Base-by-base conservation (phyloP, 2,888 invertebrate genomes). In the Chirona hameri region DNA sequence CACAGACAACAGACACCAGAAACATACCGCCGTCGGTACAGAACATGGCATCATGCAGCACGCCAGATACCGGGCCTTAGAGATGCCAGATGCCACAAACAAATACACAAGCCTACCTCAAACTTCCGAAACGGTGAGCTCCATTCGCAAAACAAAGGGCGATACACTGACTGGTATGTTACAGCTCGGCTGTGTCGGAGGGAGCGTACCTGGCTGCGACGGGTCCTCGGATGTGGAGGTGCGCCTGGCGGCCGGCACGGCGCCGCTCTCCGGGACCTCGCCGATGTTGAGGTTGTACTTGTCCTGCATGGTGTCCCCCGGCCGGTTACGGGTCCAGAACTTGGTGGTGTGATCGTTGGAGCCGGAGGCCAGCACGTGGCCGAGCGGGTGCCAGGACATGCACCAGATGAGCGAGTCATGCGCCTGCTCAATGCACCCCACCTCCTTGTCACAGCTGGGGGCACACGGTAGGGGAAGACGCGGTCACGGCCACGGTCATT, bases 391-490 rank as follows among this genome's bases (percentile, higher is more conserved):
- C 99, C 99, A 99, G 55, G 98, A 97, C 87, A 99, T 91, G 24
- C 97, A 96, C 99, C 99, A 99, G 7, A 99, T 98, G 87, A 98
- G 98, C 87, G 97, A 97, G 88, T 99, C 99, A 89, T 99, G 99
- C 4, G 99, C 99, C 87, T 97, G 95, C 90, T 99, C 99, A 87
- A 99, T 97, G 29, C 95, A 93, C 29, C 99, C 99, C 65, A 99
- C 96, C 91, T 99, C 99, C 88, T 98, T 98, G 87, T 99, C 99
- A 85, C 96, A 95, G 0, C 96, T 94, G 39, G 4, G 39, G 39
- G 39, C 39, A 39, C 39, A 39, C 39, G 39, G 39, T 39, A 39
- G 39, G 39, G 39, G 39, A 7, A 39, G 39, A 39, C 39, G 39
- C 39, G 7, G 39, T 39, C 39, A 39, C 39, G 7, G 39, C 39